These are phyloP conservation scores for Ploceus nigricollis DNA, from an alignment of 2,113 vertebrate genomes.

Conservation along the genomic window DNA sequence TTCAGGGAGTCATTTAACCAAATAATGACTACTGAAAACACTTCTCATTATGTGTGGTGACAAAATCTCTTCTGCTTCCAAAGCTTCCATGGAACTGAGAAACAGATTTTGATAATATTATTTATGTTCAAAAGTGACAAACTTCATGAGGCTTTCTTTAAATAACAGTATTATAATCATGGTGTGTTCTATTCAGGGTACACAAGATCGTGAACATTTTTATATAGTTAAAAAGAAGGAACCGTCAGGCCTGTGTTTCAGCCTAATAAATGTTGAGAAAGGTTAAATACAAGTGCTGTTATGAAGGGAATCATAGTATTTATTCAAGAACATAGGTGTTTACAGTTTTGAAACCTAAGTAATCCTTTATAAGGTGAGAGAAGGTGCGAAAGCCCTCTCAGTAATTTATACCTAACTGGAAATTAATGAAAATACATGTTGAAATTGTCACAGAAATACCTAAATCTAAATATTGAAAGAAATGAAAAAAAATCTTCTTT, in stretches of 20 bases:
- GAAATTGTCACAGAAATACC: background rate
- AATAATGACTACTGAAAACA: background rate
- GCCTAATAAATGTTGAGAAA: background rate
- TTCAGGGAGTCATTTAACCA: background rate
- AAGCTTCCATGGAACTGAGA: background rate
- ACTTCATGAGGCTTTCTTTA: background rate
- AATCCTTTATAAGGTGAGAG: background rate
- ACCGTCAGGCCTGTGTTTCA: background rate
- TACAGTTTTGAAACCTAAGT: background rate
- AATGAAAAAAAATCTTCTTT: background rate
- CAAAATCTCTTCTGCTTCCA: background rate
- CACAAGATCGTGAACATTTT: background rate
- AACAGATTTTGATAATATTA: background rate
- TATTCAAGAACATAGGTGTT: background rate
- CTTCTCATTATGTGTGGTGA: background rate
- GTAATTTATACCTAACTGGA: background rate
- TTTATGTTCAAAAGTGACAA: background rate
- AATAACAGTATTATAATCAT: background rate
- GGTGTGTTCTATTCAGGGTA: background rate
- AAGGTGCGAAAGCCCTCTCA: background rate
- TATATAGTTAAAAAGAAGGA: background rate
- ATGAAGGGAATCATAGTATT: background rate
- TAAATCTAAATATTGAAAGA: background rate
- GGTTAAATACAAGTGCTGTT: background rate
- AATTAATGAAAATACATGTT: background rate